Percentiles rank a stretch among this genome's conserved stretches.
phyloP scores from a whole-genome alignment of 2,113 vertebrate species.

The Chloroceryle aenea region DNA sequence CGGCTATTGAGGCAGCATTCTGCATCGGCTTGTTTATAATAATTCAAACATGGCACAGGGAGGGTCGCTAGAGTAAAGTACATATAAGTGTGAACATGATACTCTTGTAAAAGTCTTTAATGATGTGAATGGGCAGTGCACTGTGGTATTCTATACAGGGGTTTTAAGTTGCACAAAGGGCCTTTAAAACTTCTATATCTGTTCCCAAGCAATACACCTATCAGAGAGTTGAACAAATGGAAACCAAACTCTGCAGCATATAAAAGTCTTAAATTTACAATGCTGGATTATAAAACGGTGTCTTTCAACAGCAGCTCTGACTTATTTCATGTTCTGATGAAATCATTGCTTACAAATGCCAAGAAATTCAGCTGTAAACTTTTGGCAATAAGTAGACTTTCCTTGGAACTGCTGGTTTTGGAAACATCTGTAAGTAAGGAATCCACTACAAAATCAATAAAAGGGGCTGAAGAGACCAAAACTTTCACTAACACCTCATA shows the following conservation, averaged over 20 bases:
- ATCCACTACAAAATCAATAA: constrained; percentile 61
- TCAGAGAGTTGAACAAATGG: constrained; percentile 45
- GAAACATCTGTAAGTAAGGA: constrained; percentile 70
- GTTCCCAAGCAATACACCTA: constrained; percentile 53
- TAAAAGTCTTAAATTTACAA: constrained; percentile 52
- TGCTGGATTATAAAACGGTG: constrained; percentile 47
- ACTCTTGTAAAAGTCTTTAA: constrained; percentile 42
- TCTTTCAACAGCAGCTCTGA: constrained; percentile 42
- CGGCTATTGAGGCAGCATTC: constrained; percentile 31
- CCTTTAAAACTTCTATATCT: constrained; percentile 53
- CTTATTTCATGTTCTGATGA: constrained; percentile 49
- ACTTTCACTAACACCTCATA: constrained; percentile 68
- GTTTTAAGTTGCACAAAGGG: constrained; percentile 65
- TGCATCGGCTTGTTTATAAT: constrained; percentile 23
- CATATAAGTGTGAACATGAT: constrained; percentile 28
- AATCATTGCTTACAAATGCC: constrained; percentile 18
- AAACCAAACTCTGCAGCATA: constrained; percentile 59
- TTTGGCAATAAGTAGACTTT: constrained; percentile 63
- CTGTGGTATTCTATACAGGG: constrained; percentile 22
- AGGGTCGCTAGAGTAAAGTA: background rate
- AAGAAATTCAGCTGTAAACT: constrained; percentile 52
- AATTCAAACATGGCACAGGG: constrained; percentile 48
- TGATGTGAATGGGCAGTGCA: constrained; percentile 28
- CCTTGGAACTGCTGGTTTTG: constrained; percentile 50
- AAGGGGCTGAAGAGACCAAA: constrained; percentile 61